Evolutionary conservation across 2,888 invertebrate species (phyloP).

Genomic region (Lydus trimaculatus): DNA sequence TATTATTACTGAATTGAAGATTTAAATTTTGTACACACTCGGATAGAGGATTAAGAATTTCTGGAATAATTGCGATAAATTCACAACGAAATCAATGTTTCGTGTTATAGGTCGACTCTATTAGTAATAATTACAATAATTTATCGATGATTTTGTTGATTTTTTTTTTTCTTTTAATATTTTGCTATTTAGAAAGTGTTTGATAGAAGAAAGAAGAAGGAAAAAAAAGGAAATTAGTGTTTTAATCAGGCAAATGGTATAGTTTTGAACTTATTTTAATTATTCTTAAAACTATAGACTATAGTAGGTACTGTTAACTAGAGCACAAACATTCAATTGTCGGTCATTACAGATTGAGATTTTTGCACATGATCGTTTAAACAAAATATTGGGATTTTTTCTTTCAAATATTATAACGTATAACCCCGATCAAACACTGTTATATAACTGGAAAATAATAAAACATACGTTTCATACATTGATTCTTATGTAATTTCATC

Average conservation of each 20-base stretch:
- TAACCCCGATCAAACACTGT: too few species aligned
- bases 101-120: constrained; percentile 9
- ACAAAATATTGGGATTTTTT: not conserved
- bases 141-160: not conserved
- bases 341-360: constrained; percentile 3
- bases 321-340: constrained; percentile 7
- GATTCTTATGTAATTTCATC: not conserved
- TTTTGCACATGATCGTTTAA: not conserved
- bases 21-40: not conserved
- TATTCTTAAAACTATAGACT: constrained; percentile 4
- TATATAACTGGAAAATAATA: not conserved
- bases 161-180: not conserved
- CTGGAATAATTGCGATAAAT: not conserved
- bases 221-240: constrained; percentile 30
- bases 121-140: constrained; percentile 6
- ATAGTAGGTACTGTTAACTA: not conserved
- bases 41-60: not conserved
- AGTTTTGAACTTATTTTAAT: not conserved
- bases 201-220: constrained; percentile 14
- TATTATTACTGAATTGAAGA: not conserved
- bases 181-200: constrained; percentile 27
- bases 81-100: not conserved
- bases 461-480: not conserved
- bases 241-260: constrained; percentile 21
- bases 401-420: too few species aligned